These are phyloP conservation scores for Agapetus fuscipes DNA, from an alignment of 2,888 invertebrate genomes.

Conservation along the genomic window DNA sequence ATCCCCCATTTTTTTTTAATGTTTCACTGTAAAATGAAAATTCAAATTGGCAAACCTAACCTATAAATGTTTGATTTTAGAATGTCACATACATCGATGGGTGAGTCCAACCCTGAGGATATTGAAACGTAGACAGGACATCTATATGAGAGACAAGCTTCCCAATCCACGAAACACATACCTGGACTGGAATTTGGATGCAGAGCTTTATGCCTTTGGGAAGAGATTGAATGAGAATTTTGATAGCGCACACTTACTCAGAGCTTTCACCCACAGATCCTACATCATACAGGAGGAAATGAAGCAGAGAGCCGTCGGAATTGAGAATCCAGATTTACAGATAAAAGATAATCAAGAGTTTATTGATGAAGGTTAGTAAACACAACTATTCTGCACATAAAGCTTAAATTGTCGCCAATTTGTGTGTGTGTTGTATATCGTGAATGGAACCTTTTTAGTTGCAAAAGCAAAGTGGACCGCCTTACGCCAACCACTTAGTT, in stretches of 20 bases:
- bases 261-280: slow-evolving; percentile 72
- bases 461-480: too few species aligned
- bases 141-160: slow-evolving; percentile 37
- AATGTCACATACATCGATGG: slow-evolving; percentile 45
- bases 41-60: neutral
- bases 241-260: slow-evolving; percentile 54
- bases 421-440: too few species aligned
- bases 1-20: neutral
- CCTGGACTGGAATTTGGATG: slow-evolving; percentile 80
- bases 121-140: slow-evolving; percentile 48
- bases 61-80: slow-evolving; percentile 6
- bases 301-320: slow-evolving; percentile 59
- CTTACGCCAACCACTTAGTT: too few species aligned
- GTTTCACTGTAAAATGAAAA: neutral
- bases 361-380: slow-evolving; percentile 51
- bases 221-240: slow-evolving; percentile 79
- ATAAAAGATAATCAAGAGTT: slow-evolving; percentile 60
- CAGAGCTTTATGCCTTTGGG: slow-evolving; percentile 83
- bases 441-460: too few species aligned
- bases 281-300: slow-evolving; percentile 63
- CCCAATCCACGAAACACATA: slow-evolving; percentile 49
- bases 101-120: slow-evolving; percentile 58
- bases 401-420: too few species aligned
- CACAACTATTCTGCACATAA: too few species aligned
- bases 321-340: slow-evolving; percentile 46